Base-by-base conservation (phyloP, 2,888 invertebrate species). In the Chrysotoxum bicinctum region DNA sequence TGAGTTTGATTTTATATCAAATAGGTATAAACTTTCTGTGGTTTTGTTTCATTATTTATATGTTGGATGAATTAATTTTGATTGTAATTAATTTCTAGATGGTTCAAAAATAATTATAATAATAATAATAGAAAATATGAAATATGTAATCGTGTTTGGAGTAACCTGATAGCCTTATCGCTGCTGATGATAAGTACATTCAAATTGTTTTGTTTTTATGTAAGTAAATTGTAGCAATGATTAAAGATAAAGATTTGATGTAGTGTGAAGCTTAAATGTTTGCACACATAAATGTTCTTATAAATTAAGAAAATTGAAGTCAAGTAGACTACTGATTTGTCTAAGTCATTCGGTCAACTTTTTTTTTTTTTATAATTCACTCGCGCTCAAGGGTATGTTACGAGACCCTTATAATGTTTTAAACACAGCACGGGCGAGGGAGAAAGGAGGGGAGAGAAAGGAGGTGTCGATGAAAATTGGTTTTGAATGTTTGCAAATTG, bases 1-100 rank as follows among this genome's bases (percentile, higher is more conserved):
- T 58, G 73, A 26, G 72, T 73, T 58, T 76, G n/a, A n/a, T 81
- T 81, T 77, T 76, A 58, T 76, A 77, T 64, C 56, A 69, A 80
- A 75, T 10, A 16, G n/a, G 23, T 32, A 26, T 40, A 1, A 12
- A 14, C 56, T 48, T 23, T 72, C 52, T 62, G 40, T 16, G 9
- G 21, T 19, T 50, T 45, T 52, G 60, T 74, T 32, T 19, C 5
- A 5, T 40, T 48, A 43, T 64, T 2, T 26, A 2, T 32, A 26
- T 30, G n/a, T 54, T 32, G 16, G 54, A 10, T 72, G 77, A 72
- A 45, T 45, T 19, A 45, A 19, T 45, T 82, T 66, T 77, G 70
- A 72, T 72, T 72, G 52, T 43, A 69, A 45, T 54, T 74, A 35
- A 40, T 45, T 75, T 64, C 21, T 69, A 9, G 60, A n/a, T 40